Percentiles rank a stretch among this genome's conserved stretches.
phyloP scores from a whole-genome alignment of 2,113 vertebrate species.

The Nanorana parkeri region DNA sequence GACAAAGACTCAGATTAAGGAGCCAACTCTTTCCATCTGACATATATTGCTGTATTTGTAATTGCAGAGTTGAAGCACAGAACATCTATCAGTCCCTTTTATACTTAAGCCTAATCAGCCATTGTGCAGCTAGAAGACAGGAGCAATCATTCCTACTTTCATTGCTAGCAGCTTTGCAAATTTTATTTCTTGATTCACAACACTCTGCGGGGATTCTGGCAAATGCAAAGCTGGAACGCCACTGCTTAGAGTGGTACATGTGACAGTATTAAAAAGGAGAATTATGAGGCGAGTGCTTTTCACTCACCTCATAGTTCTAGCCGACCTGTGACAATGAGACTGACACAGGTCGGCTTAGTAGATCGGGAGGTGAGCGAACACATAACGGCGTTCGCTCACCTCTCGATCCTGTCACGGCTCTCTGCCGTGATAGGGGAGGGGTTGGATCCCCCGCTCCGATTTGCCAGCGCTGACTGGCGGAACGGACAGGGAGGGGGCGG shows the following conservation, averaged over 20 bases:
- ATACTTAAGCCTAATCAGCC: conserved; percentile 12
- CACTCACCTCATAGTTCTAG: no score
- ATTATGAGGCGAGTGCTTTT: no score
- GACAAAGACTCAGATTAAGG: conserved; percentile 10
- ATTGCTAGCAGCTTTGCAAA: neutral
- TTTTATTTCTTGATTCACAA: conserved; percentile 25
- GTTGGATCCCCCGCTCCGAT: no score
- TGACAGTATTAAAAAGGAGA: no score
- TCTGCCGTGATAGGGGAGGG: no score
- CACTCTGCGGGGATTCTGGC: conserved; percentile 17
- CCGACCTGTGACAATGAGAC: no score
- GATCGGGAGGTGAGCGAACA: no score
- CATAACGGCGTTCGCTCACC: no score
- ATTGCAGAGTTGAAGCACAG: neutral
- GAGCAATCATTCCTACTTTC: neutral
- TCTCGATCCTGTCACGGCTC: no score
- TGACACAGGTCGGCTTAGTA: no score
- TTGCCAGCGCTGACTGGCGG: no score
- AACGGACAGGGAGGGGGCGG: no score
- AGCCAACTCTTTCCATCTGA: conserved; percentile 1
- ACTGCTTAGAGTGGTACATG: neutral
- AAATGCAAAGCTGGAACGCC: neutral
- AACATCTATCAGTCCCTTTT: conserved; percentile 28
- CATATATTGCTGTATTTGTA: conserved; percentile 16
- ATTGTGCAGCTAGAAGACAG: conserved; percentile 13